phyloP scores from a whole-genome alignment of 2,113 vertebrate species.

The Echinops telfairi region DNA sequence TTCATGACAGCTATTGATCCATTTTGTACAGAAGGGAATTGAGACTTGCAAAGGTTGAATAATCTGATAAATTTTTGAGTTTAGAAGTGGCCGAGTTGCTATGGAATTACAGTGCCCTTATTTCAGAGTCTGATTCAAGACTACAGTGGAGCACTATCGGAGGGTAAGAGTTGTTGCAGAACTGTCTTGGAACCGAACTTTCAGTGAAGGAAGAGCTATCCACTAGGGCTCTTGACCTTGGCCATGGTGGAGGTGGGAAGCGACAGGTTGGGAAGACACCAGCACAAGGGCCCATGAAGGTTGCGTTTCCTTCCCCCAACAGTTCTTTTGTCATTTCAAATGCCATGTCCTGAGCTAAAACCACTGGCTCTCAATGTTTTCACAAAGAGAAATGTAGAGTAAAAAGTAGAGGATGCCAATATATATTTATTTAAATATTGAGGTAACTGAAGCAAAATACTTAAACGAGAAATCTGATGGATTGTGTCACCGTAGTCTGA shows the following conservation, averaged over 20 bases:
- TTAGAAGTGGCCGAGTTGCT: neutral
- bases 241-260: too few species aligned
- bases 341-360: neutral
- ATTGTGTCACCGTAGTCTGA: too few species aligned
- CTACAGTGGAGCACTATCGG: neutral
- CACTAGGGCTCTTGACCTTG: neutral
- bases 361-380: neutral
- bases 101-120: neutral
- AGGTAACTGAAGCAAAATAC: neutral
- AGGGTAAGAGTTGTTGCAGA: neutral
- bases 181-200: neutral
- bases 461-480: neutral
- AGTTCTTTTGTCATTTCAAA: neutral
- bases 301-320: neutral
- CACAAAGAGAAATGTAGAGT: neutral
- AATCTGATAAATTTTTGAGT: neutral
- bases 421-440: constrained; percentile 26
- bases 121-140: neutral
- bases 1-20: neutral
- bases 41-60: neutral
- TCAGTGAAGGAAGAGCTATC: neutral
- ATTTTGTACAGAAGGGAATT: neutral
- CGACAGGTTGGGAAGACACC: neutral
- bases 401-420: neutral
- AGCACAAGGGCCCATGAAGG: neutral